A percentile compares a stretch with the other conserved stretches of the same genome.
phyloP scores from a whole-genome alignment of 2,888 invertebrate species.

The Nysson spinosus region DNA sequence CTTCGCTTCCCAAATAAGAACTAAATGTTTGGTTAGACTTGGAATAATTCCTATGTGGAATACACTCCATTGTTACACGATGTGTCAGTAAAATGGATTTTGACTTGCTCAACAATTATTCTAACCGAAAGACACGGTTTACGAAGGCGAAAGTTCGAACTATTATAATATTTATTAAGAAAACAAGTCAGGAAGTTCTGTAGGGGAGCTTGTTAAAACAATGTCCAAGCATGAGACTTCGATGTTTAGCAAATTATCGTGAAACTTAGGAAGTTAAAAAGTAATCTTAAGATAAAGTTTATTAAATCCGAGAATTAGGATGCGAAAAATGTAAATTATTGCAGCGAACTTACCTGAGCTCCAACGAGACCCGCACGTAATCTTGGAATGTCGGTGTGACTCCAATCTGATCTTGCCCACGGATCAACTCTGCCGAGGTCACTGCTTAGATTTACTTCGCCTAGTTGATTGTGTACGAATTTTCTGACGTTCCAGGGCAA shows the following conservation, averaged over 20 bases:
- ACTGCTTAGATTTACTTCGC: constrained; percentile 76
- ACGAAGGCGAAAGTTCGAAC: not conserved
- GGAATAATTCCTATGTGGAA: too few relatives aligned
- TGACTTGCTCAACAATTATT: not conserved
- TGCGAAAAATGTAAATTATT: too few relatives aligned
- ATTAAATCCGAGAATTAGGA: too few relatives aligned
- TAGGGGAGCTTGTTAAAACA: not conserved
- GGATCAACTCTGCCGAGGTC: constrained; percentile 83
- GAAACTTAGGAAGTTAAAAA: constrained; percentile 15
- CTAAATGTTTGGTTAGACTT: too few relatives aligned
- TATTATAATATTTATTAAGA: constrained; percentile 8
- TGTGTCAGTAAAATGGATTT: too few relatives aligned
- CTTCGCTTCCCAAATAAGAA: too few relatives aligned
- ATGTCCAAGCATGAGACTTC: not conserved
- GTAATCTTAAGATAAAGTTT: constrained; percentile 23
- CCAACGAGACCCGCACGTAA: constrained; percentile 90
- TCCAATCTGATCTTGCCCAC: constrained; percentile 92
- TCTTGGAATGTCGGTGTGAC: constrained; percentile 94
- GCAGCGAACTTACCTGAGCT: constrained; percentile 87
- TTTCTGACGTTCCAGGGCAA: constrained; percentile 94
- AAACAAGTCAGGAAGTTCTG: not conserved
- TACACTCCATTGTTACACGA: too few relatives aligned
- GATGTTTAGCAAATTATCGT: constrained; percentile 5
- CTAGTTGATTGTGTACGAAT: constrained; percentile 87
- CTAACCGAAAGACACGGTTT: not conserved